phyloP scores from a whole-genome alignment of 2,888 invertebrate genomes.

The Agriopis aurantiaria region DNA sequence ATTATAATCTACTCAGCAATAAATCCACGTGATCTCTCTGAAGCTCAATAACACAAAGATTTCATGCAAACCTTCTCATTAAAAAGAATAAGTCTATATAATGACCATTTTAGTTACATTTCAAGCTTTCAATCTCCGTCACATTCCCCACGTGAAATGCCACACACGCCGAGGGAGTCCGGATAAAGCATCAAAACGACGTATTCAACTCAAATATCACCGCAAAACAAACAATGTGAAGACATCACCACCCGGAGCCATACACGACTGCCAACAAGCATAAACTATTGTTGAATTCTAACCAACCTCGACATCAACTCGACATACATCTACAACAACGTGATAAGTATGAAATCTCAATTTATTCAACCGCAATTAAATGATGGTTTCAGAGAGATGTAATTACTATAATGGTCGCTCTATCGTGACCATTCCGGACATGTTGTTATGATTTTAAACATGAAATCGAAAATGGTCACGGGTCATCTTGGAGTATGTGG shows the following conservation, averaged over 20 bases:
- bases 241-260: slow-evolving; percentile 74
- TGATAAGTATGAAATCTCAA: slow-evolving; percentile 50
- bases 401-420: slow-evolving; percentile 78
- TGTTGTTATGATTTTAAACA: slow-evolving; percentile 81
- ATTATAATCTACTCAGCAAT: neutral
- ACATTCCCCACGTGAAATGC: slow-evolving; percentile 30
- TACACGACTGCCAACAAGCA: slow-evolving; percentile 69
- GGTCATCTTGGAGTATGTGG: slow-evolving; percentile 71
- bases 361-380: slow-evolving; percentile 53
- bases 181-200: slow-evolving; percentile 30
- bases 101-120: neutral
- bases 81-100: slow-evolving; percentile 6
- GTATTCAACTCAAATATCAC: slow-evolving; percentile 34
- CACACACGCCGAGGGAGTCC: slow-evolving; percentile 34
- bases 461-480: slow-evolving; percentile 79
- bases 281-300: slow-evolving; percentile 76
- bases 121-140: slow-evolving; percentile 24
- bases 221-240: slow-evolving; percentile 75
- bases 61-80: slow-evolving; percentile 24
- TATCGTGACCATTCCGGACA: slow-evolving; percentile 77
- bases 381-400: slow-evolving; percentile 64
- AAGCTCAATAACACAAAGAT: neutral
- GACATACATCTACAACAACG: slow-evolving; percentile 48
- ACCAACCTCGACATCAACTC: slow-evolving; percentile 61
- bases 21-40: neutral